Evolutionary conservation across 2,797 vertebrate genomes (phyloP), one percentile per base, ranked within the genome.

Genomic region (Leptodactylus fallax): DNA sequence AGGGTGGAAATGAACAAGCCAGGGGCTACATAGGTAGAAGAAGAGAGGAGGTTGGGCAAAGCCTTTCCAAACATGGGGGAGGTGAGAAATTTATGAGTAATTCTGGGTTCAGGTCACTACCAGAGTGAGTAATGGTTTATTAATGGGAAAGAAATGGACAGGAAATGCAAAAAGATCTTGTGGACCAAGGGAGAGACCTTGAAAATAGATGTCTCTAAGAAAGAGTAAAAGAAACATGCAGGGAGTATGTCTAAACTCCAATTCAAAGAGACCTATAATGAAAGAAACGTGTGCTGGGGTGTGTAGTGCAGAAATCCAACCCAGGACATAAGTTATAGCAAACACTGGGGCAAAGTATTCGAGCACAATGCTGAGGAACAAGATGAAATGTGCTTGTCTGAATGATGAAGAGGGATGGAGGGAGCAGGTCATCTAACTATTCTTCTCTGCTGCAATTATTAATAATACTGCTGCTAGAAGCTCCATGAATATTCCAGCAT

Each of bases 121-220:
- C 63, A 88, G 74, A 72, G 83, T 87, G 90, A 92, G 79, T 81
- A 79, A 88, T 90, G 88, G 88, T 82, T 90, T 90, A 88, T 90
- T 91, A 88, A 91, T 90, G 88, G 86, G 80, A 79, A 86, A 91
- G 79, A 85, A 91, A 90, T 67, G 79, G 90, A 72, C 88, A 84
- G 84, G 86, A 91, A 91, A 79, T 77, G 12, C 60, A 87, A 79
- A 90, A 79, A 72, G 60, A 72, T 86, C 79, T 21, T 61, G 78
- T 0, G 89, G 85, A 88, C 69, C 17, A 90, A 16, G 85, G 67
- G 81, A 85, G 69, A 86, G 74, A 81, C 27, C 71, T 51, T 71
- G 65, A 72, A 17, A 80, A 83, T 92, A 81, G 65, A 79, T 65
- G 17, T 25, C 25, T 86, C 83, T 88, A 60, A 87, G 80, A 55